A percentile compares a stretch with the other conserved stretches of the same genome.
phyloP scores from a whole-genome alignment of 2,797 vertebrate genomes.

The Vultur gryphus region DNA sequence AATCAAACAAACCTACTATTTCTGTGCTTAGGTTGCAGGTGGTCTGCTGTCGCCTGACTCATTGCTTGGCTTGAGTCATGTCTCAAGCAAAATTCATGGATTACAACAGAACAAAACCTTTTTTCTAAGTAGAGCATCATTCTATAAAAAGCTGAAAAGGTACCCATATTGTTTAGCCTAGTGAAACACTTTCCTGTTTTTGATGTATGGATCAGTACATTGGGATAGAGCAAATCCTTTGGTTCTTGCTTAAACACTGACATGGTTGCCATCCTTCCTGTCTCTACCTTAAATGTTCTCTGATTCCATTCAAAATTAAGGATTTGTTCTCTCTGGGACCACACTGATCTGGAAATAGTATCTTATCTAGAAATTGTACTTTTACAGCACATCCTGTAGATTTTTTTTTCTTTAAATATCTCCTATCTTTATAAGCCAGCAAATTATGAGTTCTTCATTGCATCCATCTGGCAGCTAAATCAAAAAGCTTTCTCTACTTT shows the following conservation, averaged over 20 bases:
- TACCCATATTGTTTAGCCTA: neutral
- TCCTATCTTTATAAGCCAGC: neutral
- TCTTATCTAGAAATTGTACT: neutral
- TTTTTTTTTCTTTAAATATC: neutral
- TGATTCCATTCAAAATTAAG: neutral
- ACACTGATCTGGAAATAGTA: neutral
- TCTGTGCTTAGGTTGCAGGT: neutral
- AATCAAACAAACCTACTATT: neutral
- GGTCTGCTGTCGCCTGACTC: neutral
- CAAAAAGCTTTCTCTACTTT: neutral
- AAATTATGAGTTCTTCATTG: neutral
- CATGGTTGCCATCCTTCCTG: neutral
- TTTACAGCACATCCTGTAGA: neutral
- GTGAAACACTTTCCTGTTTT: neutral
- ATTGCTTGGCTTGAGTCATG: fast-evolving
- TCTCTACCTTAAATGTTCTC: neutral
- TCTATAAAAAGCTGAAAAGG: neutral
- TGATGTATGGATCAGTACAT: neutral
- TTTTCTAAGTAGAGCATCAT: neutral
- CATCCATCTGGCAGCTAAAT: neutral
- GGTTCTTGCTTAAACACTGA: neutral
- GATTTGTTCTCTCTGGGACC: neutral
- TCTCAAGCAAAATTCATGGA: neutral
- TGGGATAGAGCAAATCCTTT: neutral
- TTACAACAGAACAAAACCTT: neutral